These are phyloP conservation scores for Meloidogyne exigua DNA, from an alignment of 1,140 invertebrate genomes.

Conservation along the genomic window DNA sequence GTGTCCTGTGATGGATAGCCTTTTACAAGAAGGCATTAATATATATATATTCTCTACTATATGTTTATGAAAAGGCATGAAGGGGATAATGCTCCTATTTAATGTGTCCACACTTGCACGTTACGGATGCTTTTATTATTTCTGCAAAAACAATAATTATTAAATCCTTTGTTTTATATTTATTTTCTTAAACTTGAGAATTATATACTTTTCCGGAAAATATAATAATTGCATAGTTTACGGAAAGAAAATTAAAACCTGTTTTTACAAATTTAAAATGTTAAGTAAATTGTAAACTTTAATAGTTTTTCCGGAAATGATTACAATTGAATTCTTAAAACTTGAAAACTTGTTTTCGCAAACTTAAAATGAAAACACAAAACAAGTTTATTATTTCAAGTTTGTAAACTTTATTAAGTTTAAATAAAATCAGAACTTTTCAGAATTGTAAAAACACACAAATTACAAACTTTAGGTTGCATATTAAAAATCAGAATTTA, in stretches of 20 bases:
- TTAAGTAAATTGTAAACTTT: too few relatives aligned
- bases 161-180: neutral
- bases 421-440: too few relatives aligned
- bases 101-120: neutral
- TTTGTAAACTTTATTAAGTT: too few relatives aligned
- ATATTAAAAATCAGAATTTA: neutral
- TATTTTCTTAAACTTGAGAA: neutral
- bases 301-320: too few relatives aligned
- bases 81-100: neutral
- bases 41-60: neutral
- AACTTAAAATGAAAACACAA: neutral
- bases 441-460: too few relatives aligned
- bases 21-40: conserved; percentile 5
- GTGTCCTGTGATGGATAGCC: neutral
- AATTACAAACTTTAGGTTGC: neutral
- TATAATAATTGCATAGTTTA: neutral
- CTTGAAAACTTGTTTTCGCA: too few relatives aligned
- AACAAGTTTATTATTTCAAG: neutral
- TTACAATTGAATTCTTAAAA: too few relatives aligned
- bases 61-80: neutral
- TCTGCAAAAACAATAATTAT: neutral
- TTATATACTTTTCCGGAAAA: neutral
- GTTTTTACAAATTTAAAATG: too few relatives aligned
- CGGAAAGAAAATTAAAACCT: too few relatives aligned
- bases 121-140: neutral